Evolutionary conservation across 2,797 vertebrate genomes (phyloP), one percentile per base, ranked within the genome.

Genomic region (Balearica regulorum): DNA sequence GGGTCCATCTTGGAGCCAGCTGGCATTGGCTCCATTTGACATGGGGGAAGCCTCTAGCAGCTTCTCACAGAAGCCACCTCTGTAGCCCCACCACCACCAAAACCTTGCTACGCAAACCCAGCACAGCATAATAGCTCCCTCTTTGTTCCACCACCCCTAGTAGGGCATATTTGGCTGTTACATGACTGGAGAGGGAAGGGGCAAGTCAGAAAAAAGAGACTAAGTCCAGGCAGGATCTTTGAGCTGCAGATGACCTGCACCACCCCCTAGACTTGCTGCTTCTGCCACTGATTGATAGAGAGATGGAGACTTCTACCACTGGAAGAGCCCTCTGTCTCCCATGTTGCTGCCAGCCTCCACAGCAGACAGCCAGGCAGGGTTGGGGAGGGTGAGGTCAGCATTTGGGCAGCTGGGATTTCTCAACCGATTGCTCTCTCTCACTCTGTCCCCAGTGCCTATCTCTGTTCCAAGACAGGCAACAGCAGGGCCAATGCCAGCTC

Each of bases 371-470:
- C 28, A n/a, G 19, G 13, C 17, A 10, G 5, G 7, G 5, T 15
- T 1, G 0, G 4, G 14, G 10, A 25, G 15, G 8, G 8, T 18
- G 29, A 72, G 29, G 29, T 31, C 22, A 54, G 3, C 2, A 3
- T 68, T 26, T 57, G 16, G 25, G 21, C 10, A 60, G 7, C 21
- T 48, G 41, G 2, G 5, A 14, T 44, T 86, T 80, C 46, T 77
- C 28, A 48, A 11, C n/a, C 2, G 0, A 6, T 70, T 22, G 1
- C 4, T 41, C 1, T 3, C 14, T 58, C 2, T 54, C 2, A 60
- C 25, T 76, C 54, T 51, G 14, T 19, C 16, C 24, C 13, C 51
- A 41, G 31, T 28, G 5, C 15, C 29, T 4, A 2, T 17, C 26
- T 53, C 26, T 54, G 5, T 33, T 70, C 18, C 46, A 61, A 35